These are phyloP conservation scores for Brenthis daphne DNA, from an alignment of 2,888 invertebrate species.

Conservation along the genomic window DNA sequence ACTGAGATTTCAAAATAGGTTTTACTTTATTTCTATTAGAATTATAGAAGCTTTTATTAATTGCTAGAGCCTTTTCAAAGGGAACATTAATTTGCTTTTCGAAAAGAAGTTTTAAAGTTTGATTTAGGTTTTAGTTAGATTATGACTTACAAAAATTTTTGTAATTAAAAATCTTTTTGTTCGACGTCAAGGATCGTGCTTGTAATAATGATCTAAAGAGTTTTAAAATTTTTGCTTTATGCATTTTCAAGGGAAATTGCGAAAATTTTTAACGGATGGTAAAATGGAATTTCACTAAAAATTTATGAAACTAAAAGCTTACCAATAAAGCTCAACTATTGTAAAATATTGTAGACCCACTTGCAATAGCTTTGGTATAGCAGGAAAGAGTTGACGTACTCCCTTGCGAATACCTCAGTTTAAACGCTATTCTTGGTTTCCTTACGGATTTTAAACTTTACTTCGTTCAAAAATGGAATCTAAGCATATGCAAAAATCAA, in stretches of 20 bases:
- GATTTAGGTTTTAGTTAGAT: background rate
- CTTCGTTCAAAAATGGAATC: conserved; percentile 21
- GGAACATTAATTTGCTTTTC: conserved; percentile 13
- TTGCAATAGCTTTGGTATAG: conserved; percentile 12
- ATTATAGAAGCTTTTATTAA: conserved; percentile 29
- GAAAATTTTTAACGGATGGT: too few species aligned
- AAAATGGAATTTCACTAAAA: background rate
- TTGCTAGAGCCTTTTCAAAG: conserved; percentile 17
- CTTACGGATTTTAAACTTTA: conserved; percentile 14
- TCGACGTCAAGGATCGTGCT: background rate
- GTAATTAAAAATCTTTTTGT: background rate
- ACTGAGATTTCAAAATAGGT: conserved; percentile 36
- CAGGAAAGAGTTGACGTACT: conserved; percentile 27
- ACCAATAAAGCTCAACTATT: conserved; percentile 16
- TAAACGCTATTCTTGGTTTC: conserved; percentile 27
- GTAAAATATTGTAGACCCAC: conserved; percentile 5
- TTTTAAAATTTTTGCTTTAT: too few species aligned
- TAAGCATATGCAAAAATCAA: conserved; percentile 28
- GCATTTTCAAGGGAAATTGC: too few species aligned
- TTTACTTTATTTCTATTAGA: conserved; percentile 33
- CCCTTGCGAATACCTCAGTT: conserved; percentile 29
- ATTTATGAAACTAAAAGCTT: conserved; percentile 15
- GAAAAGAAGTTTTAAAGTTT: conserved; percentile 5
- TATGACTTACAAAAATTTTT: background rate
- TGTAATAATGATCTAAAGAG: background rate